Percentiles rank a stretch among this genome's conserved stretches.
Conservation (phyloP, 2,888 invertebrate genomes). For the Stenodema calcarata region DNA sequence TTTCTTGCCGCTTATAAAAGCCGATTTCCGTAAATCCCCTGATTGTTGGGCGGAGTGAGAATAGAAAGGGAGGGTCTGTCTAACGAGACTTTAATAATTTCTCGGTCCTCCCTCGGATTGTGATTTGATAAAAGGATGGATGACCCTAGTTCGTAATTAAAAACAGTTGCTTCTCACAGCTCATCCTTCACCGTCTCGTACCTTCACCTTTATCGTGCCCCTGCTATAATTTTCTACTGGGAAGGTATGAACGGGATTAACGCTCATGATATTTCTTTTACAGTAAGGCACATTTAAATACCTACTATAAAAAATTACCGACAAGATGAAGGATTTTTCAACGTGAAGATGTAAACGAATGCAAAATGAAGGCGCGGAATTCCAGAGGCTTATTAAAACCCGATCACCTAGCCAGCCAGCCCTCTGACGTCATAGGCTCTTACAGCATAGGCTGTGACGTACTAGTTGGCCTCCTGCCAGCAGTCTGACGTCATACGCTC, state of each 20-base stretch:
- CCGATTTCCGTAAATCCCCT: not conserved
- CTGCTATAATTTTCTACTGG: not conserved
- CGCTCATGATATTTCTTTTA: not conserved
- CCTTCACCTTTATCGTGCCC: not conserved
- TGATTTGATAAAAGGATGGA: conserved; percentile 21
- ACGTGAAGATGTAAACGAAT: too few species aligned
- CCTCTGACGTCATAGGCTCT: too few species aligned
- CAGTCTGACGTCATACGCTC: too few species aligned
- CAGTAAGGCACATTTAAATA: too few species aligned
- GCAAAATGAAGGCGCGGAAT: too few species aligned
- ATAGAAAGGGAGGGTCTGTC: not conserved
- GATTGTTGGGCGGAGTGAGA: not conserved
- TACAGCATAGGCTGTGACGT: too few species aligned
- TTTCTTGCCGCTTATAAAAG: not conserved
- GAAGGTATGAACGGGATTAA: not conserved
- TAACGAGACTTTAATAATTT: conserved; percentile 16
- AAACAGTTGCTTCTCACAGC: not conserved
- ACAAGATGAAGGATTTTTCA: too few species aligned
- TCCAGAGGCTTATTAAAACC: too few species aligned
- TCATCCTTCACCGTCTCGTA: not conserved
- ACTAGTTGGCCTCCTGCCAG: too few species aligned
- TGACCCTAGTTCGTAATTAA: conserved; percentile 4
- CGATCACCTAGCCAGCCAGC: too few species aligned
- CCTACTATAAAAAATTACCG: too few species aligned
- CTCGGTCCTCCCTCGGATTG: not conserved